A percentile compares a stretch with the other conserved stretches of the same genome.
These are phyloP conservation scores for Poeciliopsis gracilis DNA, from an alignment of 2,797 vertebrate species.

Conservation along the genomic window DNA sequence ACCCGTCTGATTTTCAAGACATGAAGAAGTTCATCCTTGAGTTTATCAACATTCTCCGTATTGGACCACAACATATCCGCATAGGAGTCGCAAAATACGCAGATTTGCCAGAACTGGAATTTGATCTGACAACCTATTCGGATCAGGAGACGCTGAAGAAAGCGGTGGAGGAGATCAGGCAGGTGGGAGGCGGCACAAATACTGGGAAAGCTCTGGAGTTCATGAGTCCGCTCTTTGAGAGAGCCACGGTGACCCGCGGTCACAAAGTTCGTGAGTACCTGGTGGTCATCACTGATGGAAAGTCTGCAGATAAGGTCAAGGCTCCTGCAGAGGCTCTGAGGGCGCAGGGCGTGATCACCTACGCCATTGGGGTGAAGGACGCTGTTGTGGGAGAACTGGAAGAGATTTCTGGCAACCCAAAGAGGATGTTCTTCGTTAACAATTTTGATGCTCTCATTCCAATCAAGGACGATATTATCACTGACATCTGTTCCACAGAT, in stretches of 20 bases:
- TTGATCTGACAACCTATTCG: slow-evolving; percentile 68
- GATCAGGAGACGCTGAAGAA: slow-evolving; percentile 55
- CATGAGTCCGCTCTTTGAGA: slow-evolving; percentile 76
- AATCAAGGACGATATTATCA: slow-evolving; percentile 83
- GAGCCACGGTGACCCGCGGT: slow-evolving; percentile 55
- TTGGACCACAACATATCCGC: slow-evolving; percentile 78
- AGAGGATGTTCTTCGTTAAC: slow-evolving; percentile 80
- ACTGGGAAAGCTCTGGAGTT: slow-evolving; percentile 79
- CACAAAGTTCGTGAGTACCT: slow-evolving; percentile 76
- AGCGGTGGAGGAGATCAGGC: slow-evolving; percentile 76
- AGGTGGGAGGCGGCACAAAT: slow-evolving; percentile 75
- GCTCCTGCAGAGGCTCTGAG: slow-evolving; percentile 74
- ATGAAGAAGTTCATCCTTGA: slow-evolving; percentile 86
- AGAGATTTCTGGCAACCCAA: slow-evolving; percentile 74
- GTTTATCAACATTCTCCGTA: slow-evolving; percentile 75
- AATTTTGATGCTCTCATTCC: slow-evolving; percentile 83
- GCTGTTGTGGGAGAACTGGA: slow-evolving; percentile 71
- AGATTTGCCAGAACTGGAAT: slow-evolving; percentile 61
- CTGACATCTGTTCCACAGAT: slow-evolving; percentile 83
- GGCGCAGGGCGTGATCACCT: slow-evolving; percentile 71
- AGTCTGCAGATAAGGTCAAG: slow-evolving; percentile 79
- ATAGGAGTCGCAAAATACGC: slow-evolving; percentile 84
- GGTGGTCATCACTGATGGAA: slow-evolving; percentile 85
- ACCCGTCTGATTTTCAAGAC: slow-evolving; percentile 76
- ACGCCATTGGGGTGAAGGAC: slow-evolving; percentile 82